phyloP scores from a whole-genome alignment of 2,888 invertebrate genomes.

The Teleogryllus oceanicus region DNA sequence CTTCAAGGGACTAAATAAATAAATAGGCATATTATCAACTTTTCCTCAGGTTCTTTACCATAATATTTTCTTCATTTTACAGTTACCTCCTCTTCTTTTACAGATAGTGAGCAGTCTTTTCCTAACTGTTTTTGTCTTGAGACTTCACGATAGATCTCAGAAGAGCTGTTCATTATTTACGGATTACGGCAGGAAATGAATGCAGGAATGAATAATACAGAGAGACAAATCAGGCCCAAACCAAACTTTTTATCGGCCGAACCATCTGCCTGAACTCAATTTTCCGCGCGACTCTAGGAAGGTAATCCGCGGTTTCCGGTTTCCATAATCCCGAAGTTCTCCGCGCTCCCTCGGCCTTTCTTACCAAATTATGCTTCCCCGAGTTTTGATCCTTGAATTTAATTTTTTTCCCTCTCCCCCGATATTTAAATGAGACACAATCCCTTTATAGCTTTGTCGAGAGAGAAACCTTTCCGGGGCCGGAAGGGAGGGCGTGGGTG shows the following conservation, averaged over 20 bases:
- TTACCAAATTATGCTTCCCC: slow-evolving; percentile 18
- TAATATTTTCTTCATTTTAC: too few species aligned
- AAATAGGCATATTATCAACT: too few species aligned
- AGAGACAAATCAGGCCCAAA: neutral
- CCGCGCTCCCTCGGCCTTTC: neutral
- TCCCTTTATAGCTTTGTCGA: slow-evolving; percentile 5
- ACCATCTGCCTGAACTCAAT: slow-evolving; percentile 10
- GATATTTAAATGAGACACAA: slow-evolving; percentile 18
- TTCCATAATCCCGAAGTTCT: neutral
- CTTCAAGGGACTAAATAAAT: too few species aligned
- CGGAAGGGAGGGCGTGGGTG: too few species aligned
- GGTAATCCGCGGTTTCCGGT: neutral
- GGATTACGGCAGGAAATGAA: neutral
- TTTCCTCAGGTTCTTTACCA: too few species aligned
- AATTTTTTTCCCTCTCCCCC: slow-evolving; percentile 18
- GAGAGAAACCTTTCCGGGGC: neutral
- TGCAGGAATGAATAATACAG: slow-evolving; percentile 5
- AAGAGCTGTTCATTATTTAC: neutral
- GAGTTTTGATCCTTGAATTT: slow-evolving; percentile 18
- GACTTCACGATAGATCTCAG: too few species aligned
- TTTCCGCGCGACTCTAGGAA: neutral
- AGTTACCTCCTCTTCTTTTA: too few species aligned
- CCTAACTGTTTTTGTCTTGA: too few species aligned
- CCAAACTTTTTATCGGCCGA: slow-evolving; percentile 7
- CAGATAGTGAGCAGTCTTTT: too few species aligned